A percentile compares a stretch with the other conserved stretches of the same genome.
These are phyloP conservation scores for Drepana falcataria DNA, from an alignment of 2,888 invertebrate genomes.

Conservation along the genomic window DNA sequence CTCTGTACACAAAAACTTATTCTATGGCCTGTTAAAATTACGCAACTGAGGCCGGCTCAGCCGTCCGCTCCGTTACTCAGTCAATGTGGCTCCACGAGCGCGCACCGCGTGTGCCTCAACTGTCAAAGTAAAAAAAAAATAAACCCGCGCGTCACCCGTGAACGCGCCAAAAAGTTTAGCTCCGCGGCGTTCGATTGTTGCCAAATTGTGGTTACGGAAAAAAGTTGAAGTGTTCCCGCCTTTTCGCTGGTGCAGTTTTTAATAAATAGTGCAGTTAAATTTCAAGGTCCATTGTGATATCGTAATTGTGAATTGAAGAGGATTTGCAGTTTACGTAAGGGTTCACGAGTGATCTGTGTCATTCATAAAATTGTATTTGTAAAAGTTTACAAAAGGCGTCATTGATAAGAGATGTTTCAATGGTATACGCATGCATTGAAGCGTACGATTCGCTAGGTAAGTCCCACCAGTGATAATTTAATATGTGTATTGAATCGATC, in stretches of 20 bases:
- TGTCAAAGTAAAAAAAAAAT: constrained; percentile 32
- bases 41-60: constrained; percentile 62
- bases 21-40: constrained; percentile 73
- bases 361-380: constrained; percentile 3
- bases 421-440: constrained; percentile 56
- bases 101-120: constrained; percentile 35
- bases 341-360: constrained; percentile 22
- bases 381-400: constrained; percentile 32
- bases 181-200: constrained; percentile 9
- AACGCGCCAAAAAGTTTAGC: constrained; percentile 27
- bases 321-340: background rate
- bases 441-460: constrained; percentile 52
- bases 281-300: background rate
- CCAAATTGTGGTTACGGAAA: constrained; percentile 24
- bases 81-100: constrained; percentile 54
- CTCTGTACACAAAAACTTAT: constrained; percentile 58
- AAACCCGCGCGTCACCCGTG: constrained; percentile 17
- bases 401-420: constrained; percentile 68
- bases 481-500: background rate
- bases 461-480: constrained; percentile 11
- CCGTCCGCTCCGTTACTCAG: constrained; percentile 52
- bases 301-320: background rate
- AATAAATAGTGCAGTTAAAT: background rate
- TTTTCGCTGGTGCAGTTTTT: background rate
- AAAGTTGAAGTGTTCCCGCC: background rate